Conservation (phyloP, 2,888 invertebrate species). For the Melinaea marsaeus region DNA sequence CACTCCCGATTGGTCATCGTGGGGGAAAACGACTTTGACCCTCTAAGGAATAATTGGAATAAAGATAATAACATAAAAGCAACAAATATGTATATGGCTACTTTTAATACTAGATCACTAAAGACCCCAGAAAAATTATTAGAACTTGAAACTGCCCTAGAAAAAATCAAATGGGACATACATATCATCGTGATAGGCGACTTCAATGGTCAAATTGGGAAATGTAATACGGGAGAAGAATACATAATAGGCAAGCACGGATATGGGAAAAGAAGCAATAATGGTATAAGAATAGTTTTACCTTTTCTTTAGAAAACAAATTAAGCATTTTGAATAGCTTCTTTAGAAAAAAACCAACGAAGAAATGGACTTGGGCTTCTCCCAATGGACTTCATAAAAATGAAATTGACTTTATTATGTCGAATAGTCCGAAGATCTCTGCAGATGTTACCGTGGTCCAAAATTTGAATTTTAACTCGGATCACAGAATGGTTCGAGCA, state of each 20-base stretch:
- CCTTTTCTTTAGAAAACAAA: constrained; percentile 30
- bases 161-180: constrained; percentile 26
- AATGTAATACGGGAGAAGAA: no score
- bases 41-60: no score
- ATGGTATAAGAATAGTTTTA: constrained; percentile 25
- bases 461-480: constrained; percentile 30
- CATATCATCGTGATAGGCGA: constrained; percentile 28
- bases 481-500: constrained; percentile 33
- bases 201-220: no score
- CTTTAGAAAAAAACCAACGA: constrained; percentile 29
- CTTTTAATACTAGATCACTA: constrained; percentile 27
- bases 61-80: no score
- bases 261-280: constrained; percentile 29
- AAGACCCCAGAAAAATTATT: constrained; percentile 22
- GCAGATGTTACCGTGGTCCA: constrained; percentile 22
- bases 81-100: neutral
- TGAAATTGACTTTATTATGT: constrained; percentile 32
- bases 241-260: constrained; percentile 24
- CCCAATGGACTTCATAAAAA: constrained; percentile 30
- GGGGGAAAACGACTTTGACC: no score
- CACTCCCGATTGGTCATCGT: no score
- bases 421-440: constrained; percentile 28
- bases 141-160: constrained; percentile 26
- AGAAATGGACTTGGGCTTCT: constrained; percentile 36
- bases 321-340: no score